phyloP scores from a whole-genome alignment of 2,888 invertebrate species.

The Gnatocerus cornutus region DNA sequence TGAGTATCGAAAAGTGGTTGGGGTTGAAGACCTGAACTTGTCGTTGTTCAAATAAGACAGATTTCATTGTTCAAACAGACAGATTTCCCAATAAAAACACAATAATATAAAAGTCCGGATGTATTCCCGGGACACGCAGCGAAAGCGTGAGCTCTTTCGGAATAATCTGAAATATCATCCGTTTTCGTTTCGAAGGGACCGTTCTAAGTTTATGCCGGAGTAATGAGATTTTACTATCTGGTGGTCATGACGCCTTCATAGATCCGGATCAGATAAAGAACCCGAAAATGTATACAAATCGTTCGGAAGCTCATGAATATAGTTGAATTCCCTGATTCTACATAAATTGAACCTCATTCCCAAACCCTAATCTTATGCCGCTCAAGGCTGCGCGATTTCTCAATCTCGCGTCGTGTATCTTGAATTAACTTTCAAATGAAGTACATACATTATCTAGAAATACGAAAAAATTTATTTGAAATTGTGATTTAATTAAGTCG shows the following conservation, averaged over 20 bases:
- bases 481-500: constrained; percentile 38
- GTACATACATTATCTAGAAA: constrained; percentile 27
- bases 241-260: constrained; percentile 39
- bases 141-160: constrained; percentile 19
- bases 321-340: constrained; percentile 47
- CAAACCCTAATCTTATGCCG: constrained; percentile 39
- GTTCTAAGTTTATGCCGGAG: constrained; percentile 27
- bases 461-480: constrained; percentile 31
- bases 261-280: constrained; percentile 46
- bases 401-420: constrained; percentile 32
- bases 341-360: constrained; percentile 43
- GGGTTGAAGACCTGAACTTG: not conserved
- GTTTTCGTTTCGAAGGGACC: constrained; percentile 10
- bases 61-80: constrained; percentile 21
- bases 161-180: constrained; percentile 39
- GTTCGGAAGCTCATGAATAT: constrained; percentile 53
- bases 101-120: constrained; percentile 28
- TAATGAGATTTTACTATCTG: constrained; percentile 38
- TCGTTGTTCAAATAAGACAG: constrained; percentile 3
- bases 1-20: constrained; percentile 6
- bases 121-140: constrained; percentile 15
- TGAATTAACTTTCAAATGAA: constrained; percentile 42
- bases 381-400: constrained; percentile 32
- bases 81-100: constrained; percentile 34
- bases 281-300: constrained; percentile 51